These are phyloP conservation scores for Cactoblastis cactorum DNA, from an alignment of 2,888 invertebrate species.

Conservation along the genomic window DNA sequence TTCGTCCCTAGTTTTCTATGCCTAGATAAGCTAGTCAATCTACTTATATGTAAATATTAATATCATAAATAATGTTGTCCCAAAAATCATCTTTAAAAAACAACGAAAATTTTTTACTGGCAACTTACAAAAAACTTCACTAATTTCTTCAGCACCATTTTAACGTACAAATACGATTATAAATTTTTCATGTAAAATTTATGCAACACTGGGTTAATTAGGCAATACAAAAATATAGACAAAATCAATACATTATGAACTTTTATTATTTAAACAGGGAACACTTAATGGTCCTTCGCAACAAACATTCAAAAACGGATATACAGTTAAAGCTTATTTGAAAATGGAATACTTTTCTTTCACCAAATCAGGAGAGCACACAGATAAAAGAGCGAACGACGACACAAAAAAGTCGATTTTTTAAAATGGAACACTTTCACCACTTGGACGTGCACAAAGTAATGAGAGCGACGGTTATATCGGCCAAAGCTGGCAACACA, in stretches of 20 bases:
- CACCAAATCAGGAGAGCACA: too few species aligned
- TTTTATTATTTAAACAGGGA: not conserved
- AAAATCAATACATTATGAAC: not conserved
- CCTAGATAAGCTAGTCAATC: too few species aligned
- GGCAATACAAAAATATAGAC: not conserved
- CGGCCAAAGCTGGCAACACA: slow-evolving; percentile 71
- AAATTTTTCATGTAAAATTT: not conserved
- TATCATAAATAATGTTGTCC: too few species aligned
- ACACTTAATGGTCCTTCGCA: not conserved
- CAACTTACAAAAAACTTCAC: slow-evolving; percentile 31
- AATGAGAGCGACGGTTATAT: slow-evolving; percentile 48
- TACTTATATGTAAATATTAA: too few species aligned
- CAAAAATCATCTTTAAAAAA: not conserved
- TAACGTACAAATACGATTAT: not conserved
- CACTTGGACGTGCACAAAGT: slow-evolving; percentile 43
- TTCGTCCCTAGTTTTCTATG: too few species aligned
- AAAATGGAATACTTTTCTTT: too few species aligned
- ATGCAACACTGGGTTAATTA: not conserved
- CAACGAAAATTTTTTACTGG: not conserved
- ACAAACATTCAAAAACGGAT: not conserved
- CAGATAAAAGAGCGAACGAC: too few species aligned
- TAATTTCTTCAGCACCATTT: slow-evolving; percentile 24
- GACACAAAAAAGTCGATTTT: too few species aligned
- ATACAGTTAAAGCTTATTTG: not conserved
- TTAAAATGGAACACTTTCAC: slow-evolving; percentile 29